phyloP scores from a whole-genome alignment of 2,113 vertebrate species.

The Aspiorhynchus laticeps region DNA sequence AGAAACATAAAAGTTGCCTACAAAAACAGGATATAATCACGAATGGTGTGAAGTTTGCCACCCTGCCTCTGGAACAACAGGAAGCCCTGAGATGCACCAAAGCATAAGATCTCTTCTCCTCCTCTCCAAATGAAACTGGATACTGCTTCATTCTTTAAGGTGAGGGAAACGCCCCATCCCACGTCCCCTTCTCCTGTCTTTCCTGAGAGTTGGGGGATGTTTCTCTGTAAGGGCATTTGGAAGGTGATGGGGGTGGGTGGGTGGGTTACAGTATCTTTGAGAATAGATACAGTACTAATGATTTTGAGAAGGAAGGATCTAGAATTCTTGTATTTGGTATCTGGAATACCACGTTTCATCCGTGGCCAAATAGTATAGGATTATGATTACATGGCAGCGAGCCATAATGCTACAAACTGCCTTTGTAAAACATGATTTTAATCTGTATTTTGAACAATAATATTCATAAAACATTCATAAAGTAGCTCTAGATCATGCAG shows the following conservation, averaged over 20 bases:
- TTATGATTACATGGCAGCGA: neutral
- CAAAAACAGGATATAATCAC: slow-evolving; percentile 51
- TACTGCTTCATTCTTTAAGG: slow-evolving; percentile 40
- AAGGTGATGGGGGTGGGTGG: slow-evolving; percentile 20
- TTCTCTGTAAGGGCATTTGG: slow-evolving; percentile 12
- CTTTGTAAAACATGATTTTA: neutral
- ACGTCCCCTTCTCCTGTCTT: slow-evolving; percentile 33
- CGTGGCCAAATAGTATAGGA: neutral
- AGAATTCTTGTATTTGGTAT: neutral
- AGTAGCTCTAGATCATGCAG: neutral
- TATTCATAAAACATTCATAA: neutral
- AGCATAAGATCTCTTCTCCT: slow-evolving; percentile 15
- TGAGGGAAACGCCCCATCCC: slow-evolving; percentile 38
- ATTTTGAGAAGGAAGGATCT: neutral
- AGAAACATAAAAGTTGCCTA: slow-evolving; percentile 17
- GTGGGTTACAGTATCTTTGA: slow-evolving; percentile 48
- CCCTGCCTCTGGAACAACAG: slow-evolving; percentile 45
- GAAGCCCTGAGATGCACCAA: slow-evolving; percentile 36
- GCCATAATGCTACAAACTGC: neutral
- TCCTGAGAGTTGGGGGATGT: neutral
- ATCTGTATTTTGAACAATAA: neutral
- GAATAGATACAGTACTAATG: neutral
- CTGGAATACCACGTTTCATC: neutral
- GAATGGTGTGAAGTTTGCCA: slow-evolving; percentile 47
- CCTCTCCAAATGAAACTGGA: slow-evolving; percentile 32